Conservation (phyloP, 2,113 vertebrate species). For the Regulus satrapa region DNA sequence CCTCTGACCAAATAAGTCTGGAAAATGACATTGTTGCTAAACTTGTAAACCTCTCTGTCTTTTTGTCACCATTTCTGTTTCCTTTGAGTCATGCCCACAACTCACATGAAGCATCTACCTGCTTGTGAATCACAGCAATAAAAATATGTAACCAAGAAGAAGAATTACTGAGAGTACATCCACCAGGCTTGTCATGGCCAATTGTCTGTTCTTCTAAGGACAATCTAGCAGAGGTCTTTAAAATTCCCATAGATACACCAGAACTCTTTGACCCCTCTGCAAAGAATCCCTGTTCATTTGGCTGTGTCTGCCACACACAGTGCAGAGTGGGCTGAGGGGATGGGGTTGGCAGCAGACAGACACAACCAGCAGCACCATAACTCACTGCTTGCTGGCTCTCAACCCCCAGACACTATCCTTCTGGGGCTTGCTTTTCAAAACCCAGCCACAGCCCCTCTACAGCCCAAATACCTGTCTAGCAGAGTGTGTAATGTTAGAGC, state of each 20-base stretch:
- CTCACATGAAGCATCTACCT: background rate
- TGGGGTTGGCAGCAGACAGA: fast-evolving
- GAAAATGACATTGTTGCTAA: background rate
- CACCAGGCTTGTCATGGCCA: fast-evolving
- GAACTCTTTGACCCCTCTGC: background rate
- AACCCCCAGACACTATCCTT: background rate
- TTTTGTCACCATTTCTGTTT: background rate
- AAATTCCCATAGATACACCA: background rate
- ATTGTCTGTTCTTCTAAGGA: background rate
- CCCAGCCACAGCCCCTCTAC: fast-evolving
- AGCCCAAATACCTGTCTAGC: background rate
- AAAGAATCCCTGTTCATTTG: background rate
- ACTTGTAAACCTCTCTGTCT: background rate
- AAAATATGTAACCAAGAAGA: background rate
- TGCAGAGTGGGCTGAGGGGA: fast-evolving
- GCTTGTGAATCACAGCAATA: background rate
- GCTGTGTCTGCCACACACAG: fast-evolving
- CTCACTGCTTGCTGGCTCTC: fast-evolving
- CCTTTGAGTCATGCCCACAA: background rate
- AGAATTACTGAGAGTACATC: fast-evolving
- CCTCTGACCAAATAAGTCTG: fast-evolving
- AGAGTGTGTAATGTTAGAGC: background rate
- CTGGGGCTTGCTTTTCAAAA: background rate
- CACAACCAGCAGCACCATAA: fast-evolving
- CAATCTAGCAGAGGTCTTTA: background rate